Base-by-base conservation (phyloP, 2,797 vertebrate genomes). In the Heteromormyrus szaboi region DNA sequence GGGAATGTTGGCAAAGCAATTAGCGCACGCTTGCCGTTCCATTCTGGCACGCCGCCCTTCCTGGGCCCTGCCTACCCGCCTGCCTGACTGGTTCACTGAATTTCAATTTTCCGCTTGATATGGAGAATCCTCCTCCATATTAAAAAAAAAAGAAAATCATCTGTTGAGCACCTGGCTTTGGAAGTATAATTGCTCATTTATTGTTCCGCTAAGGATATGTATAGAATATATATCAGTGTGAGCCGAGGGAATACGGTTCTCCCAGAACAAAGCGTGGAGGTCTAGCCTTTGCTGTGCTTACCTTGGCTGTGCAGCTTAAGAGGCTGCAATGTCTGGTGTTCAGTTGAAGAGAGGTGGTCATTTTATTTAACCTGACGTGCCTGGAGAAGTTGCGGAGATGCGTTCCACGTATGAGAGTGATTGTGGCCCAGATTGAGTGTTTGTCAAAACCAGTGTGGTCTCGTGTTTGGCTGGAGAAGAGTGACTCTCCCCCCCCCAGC, bases 81-180 rank as follows among this genome's bases (percentile, higher is more conserved):
- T 91, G 91, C 91, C 93, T 89, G 90, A 92, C 93, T 95, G 96
- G 94, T 95, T 94, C 92, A 91, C 94, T 96, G 95, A 93, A 68
- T 96, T 96, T 94, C 93, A 95, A 96, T 96, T 95, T 96, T 68
- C 92, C 91, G 87, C 68, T 53, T 51, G 50, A 79, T 72, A 51
- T 89, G 65, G 88, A 86, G 88, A 90, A 88, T 50, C 89, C 46
- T 91, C 62, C 91, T 93, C 90, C 93, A 94, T 95, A 95, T 96
- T 95, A 53, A 85, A 54, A n/a, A 56, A 29, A 54, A 81, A 76
- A 76, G 11, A 76, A 76, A 94, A 95, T 94, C 92, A 93, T 51
- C 79, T 41, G 92, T 91, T 94, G 91, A 93, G 91, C 94, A 94
- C 95, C 94, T 95, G 94, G 91, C 90, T 95, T 95, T 94, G 93